phyloP scores from a whole-genome alignment of 2,113 vertebrate genomes.

The Forbesichthys agassizii region DNA sequence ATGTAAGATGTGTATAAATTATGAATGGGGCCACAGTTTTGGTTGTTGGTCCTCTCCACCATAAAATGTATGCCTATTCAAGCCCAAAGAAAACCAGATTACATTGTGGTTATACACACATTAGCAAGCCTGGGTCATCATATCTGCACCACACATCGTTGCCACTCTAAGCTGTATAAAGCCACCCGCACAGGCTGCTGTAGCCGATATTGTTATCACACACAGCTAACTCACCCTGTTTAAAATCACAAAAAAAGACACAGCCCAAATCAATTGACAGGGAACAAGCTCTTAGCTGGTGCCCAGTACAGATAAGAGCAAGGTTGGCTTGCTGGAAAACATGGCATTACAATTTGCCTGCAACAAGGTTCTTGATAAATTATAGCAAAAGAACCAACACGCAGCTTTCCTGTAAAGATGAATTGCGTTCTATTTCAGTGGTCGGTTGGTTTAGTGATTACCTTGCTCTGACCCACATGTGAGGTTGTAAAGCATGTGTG shows the following conservation, averaged over 20 bases:
- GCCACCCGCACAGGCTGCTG: slow-evolving; percentile 30
- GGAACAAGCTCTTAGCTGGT: slow-evolving; percentile 51
- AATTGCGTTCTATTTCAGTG: slow-evolving; percentile 67
- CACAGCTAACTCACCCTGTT: slow-evolving; percentile 32
- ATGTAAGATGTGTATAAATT: not conserved
- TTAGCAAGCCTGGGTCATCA: not conserved
- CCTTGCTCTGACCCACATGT: slow-evolving; percentile 63
- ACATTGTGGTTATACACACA: not conserved
- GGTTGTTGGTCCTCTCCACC: slow-evolving; percentile 9
- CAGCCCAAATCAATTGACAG: slow-evolving; percentile 32
- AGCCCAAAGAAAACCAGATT: slow-evolving; percentile 7
- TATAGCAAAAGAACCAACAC: slow-evolving; percentile 39
- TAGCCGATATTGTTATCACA: slow-evolving; percentile 46
- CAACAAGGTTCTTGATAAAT: slow-evolving; percentile 59
- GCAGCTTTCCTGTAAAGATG: slow-evolving; percentile 56
- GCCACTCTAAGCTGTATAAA: slow-evolving; percentile 8
- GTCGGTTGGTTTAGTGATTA: slow-evolving; percentile 40
- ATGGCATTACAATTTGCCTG: slow-evolving; percentile 31
- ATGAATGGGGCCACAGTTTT: not conserved
- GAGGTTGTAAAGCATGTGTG: slow-evolving; percentile 53
- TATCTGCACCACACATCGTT: slow-evolving; percentile 33
- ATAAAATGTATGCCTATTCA: not conserved
- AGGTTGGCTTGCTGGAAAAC: slow-evolving; percentile 51
- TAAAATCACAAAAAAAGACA: slow-evolving; percentile 40
- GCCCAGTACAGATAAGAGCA: slow-evolving; percentile 71